Conservation (phyloP, 2,888 invertebrate genomes). For the Helleia helle region DNA sequence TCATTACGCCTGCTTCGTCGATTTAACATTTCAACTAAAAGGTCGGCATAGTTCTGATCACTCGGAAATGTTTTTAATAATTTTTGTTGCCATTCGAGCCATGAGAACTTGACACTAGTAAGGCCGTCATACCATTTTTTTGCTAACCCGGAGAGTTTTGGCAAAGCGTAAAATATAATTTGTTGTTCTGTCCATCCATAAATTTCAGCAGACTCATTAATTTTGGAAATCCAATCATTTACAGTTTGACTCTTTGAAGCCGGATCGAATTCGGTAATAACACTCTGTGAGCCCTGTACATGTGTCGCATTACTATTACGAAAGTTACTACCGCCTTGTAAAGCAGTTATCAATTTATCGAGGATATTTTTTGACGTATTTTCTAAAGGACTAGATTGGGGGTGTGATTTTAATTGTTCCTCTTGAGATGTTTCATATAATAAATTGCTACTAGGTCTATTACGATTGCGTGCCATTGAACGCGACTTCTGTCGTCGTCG, state of each 20-base stretch:
- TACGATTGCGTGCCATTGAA: no score
- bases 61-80: no score
- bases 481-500: no score
- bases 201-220: slow-evolving; percentile 21
- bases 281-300: slow-evolving; percentile 4
- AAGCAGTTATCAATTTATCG: no score
- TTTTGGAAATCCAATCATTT: slow-evolving; percentile 18
- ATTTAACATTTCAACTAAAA: no score
- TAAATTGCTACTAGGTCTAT: no score
- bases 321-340: neutral
- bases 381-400: no score
- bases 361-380: no score
- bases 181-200: slow-evolving; percentile 24
- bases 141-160: slow-evolving; percentile 22
- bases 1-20: no score
- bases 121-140: slow-evolving; percentile 25
- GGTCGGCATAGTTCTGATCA: no score
- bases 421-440: no score
- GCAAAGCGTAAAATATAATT: slow-evolving; percentile 16
- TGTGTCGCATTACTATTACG: neutral
- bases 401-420: no score
- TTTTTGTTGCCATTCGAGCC: slow-evolving; percentile 24
- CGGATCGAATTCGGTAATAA: slow-evolving; percentile 13
- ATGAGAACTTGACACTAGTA: slow-evolving; percentile 19
- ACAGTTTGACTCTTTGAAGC: slow-evolving; percentile 13